Evolutionary conservation across 35 echinoderm and acorn worm genomes (phyloP), one percentile per base, ranked within the genome.

Genomic region (Patiria miniata): DNA sequence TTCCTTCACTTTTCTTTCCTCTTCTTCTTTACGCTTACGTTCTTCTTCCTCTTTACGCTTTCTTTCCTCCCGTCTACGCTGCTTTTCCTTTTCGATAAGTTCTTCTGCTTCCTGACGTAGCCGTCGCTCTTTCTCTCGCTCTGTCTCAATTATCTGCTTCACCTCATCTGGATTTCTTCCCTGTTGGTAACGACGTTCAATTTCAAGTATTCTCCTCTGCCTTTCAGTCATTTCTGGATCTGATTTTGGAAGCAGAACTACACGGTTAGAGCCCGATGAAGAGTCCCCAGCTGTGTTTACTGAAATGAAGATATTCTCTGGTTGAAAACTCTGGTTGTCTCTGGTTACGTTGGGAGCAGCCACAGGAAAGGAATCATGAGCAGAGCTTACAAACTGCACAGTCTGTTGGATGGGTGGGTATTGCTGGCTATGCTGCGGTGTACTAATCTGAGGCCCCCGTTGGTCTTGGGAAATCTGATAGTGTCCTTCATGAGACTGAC

Each of bases 31-130:
- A 42, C 16, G 39, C 52, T 56, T 38, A 1, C 77, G 61, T 79
- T 80, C 39, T 86, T 89, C 79, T 89, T 93, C 86, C 61, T 85
- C 79, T 89, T 93, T 83, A 52, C 68, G 61, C 52, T 79, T 12
- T 37, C 38, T 17, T 78, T 33, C 79, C 79, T 85, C 60, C 77
- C 79, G 44, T 83, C 81, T 83, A 39, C 38, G 69, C 61, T 12
- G 18, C 32, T 77, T 51, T 37, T 61, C 87, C 12, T 51, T 83
- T 38, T 79, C 65, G 8, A 42, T 85, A 23, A n/a, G 12, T 15
- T 51, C 30, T 69, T 76, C 78, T 18, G 30, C 81, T 87, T 52
- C 77, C 68, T 87, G 51, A 28, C 58, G 40, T 7, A 78, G 59
- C 28, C 69, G 17, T 22, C 78, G 52, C 78, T 89, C 91, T 51